Base-by-base conservation (phyloP, 2,113 vertebrate species). In the Urocynchramus pylzowi region DNA sequence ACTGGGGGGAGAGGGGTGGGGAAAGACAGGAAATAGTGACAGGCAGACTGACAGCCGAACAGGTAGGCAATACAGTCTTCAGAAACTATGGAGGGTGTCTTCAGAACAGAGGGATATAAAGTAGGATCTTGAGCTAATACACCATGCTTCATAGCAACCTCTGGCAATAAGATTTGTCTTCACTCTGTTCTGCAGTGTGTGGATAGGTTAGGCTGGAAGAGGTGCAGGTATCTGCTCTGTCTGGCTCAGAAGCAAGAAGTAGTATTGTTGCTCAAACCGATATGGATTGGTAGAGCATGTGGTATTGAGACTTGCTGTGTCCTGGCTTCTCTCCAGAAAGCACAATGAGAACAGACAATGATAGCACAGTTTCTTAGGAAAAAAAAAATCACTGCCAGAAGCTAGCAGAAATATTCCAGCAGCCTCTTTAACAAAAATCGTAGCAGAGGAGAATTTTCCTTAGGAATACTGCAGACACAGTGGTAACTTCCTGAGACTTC, bases 251-350 rank as follows among this genome's bases (percentile, higher is more conserved):
- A 68, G 75, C 68, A 75, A 74, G 69, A 31, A 87, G 50, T 30
- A 84, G 50, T 67, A 79, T 53, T 87, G 56, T 47, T 80, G 31
- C 15, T 91, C 60, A 90, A 94, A 85, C 35, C 10, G 4, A 44
- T 56, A 90, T 30, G 52, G 64, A 27, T 77, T 84, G 68, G 76
- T 59, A 31, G 6, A 65, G 69, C 69, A 35, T 61, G 87, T 87
- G 84, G 30, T 77, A 28, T 85, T 91, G 67, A 92, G 67, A 84
- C 35, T 93, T 87, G 35, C 67, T 61, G 23, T 57, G 75, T 90
- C 39, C 59, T 97, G 95, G 91, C 85, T 91, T 60, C 15, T 69
- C 33, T 90, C 75, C 94, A 95, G 82, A 85, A 85, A 91, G 61
- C 82, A 70, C 70, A 93, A 53, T 16, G 52, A 68, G 78, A 93